phyloP scores from a whole-genome alignment of 2,888 invertebrate species.

The Teleiodes luculella region DNA sequence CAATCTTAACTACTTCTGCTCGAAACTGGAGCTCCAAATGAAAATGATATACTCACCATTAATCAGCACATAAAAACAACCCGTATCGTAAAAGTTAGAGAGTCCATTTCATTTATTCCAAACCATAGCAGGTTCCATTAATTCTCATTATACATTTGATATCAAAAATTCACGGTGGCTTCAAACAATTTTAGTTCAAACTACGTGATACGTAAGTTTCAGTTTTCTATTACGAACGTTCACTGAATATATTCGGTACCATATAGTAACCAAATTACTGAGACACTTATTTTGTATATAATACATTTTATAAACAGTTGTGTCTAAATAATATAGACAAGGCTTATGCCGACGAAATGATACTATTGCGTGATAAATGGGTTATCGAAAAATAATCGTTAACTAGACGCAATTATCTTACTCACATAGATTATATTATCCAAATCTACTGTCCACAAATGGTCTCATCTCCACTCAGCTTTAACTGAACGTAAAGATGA shows the following conservation, averaged over 20 bases:
- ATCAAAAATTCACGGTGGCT: conserved; percentile 47
- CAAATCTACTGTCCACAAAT: no score
- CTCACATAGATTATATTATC: no score
- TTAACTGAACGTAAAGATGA: no score
- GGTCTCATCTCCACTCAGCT: no score
- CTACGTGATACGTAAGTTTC: background rate
- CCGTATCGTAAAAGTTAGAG: conserved; percentile 34
- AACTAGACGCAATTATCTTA: no score
- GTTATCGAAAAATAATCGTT: no score
- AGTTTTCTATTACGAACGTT: background rate
- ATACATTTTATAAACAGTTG: background rate
- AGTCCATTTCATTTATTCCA: conserved; percentile 30
- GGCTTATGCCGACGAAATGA: conserved; percentile 24
- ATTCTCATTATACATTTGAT: conserved; percentile 74
- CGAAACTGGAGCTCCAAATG: conserved; percentile 66
- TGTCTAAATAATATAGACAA: conserved; percentile 13
- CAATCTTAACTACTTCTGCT: conserved; percentile 74
- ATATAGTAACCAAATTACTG: background rate
- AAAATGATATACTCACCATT: conserved; percentile 66
- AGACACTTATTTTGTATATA: no score
- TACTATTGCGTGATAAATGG: no score
- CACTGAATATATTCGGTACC: background rate
- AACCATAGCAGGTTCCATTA: conserved; percentile 40
- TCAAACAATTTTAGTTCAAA: conserved; percentile 14
- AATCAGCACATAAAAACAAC: conserved; percentile 39